These are phyloP conservation scores for Entelurus aequoreus DNA, from an alignment of 2,113 vertebrate species.

Conservation along the genomic window DNA sequence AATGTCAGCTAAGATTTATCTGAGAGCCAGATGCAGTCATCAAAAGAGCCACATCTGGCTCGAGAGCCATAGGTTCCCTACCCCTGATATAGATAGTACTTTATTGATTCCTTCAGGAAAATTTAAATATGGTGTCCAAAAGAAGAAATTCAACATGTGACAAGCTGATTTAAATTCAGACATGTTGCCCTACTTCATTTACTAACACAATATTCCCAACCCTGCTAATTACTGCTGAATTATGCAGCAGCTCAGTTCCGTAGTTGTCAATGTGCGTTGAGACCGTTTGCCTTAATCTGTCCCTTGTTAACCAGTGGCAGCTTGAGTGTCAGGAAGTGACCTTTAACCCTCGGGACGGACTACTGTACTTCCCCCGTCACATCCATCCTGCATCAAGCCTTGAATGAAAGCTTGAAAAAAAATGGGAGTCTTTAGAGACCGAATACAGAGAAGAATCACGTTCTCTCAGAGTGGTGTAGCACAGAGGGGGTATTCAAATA, in stretches of 20 bases:
- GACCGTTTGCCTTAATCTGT: constrained; percentile 60
- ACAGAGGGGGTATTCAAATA: constrained; percentile 56
- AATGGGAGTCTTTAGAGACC: constrained; percentile 50
- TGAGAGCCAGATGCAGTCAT: too few relatives aligned
- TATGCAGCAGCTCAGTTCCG: not conserved
- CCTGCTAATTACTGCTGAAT: not conserved
- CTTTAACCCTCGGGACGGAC: constrained; percentile 55
- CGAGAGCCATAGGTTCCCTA: too few relatives aligned
- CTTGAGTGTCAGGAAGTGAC: constrained; percentile 66
- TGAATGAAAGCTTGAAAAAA: constrained; percentile 46
- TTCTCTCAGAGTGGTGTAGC: constrained; percentile 45
- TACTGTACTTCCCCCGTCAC: constrained; percentile 73
- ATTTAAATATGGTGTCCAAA: too few relatives aligned
- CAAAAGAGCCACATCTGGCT: too few relatives aligned
- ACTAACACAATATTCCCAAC: not conserved
- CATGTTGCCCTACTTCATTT: not conserved
- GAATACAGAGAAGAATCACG: constrained; percentile 58
- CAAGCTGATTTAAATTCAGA: not conserved
- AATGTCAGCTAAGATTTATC: too few relatives aligned
- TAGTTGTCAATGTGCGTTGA: not conserved
- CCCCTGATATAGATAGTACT: too few relatives aligned
- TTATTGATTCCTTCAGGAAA: too few relatives aligned
- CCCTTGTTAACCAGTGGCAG: constrained; percentile 57
- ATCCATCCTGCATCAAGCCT: constrained; percentile 58
- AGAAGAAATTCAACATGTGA: too few relatives aligned